Percentiles rank a stretch among this genome's conserved stretches.
These are phyloP conservation scores for Taxidea taxus DNA, from an alignment of 2,113 vertebrate species.

Conservation along the genomic window DNA sequence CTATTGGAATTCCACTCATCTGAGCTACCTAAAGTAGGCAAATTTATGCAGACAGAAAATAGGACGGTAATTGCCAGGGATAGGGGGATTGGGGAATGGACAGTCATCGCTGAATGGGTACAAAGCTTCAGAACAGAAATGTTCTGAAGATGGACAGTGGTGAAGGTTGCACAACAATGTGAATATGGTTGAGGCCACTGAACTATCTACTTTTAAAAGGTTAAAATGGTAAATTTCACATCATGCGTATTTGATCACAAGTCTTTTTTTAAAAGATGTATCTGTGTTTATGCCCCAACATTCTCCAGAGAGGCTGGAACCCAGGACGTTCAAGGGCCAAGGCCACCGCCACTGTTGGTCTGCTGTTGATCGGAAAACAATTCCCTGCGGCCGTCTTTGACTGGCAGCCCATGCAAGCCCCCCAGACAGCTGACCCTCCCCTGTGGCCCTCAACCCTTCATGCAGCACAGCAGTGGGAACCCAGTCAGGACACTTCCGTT, in stretches of 20 bases:
- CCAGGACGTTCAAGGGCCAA: background rate
- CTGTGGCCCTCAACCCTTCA: background rate
- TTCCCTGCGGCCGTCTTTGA: background rate
- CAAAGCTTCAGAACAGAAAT: background rate
- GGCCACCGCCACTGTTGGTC: background rate
- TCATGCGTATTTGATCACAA: background rate
- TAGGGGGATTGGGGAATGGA: fast-evolving
- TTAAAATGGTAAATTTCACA: background rate
- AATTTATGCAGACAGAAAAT: background rate
- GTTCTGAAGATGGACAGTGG: background rate
- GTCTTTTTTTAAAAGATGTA: background rate
- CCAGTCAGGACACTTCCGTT: background rate
- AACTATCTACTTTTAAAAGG: background rate
- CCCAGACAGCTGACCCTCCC: background rate
- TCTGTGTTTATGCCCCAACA: background rate
- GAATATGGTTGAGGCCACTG: background rate
- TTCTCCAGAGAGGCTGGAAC: background rate
- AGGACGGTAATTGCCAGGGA: background rate
- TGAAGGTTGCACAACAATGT: background rate
- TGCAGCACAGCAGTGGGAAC: no score
- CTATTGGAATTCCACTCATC: background rate
- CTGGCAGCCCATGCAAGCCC: background rate
- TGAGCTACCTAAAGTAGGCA: background rate
- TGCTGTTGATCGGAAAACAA: background rate
- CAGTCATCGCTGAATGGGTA: background rate